Base-by-base conservation (phyloP, 1,140 invertebrate genomes). In the Oppia nitens region DNA sequence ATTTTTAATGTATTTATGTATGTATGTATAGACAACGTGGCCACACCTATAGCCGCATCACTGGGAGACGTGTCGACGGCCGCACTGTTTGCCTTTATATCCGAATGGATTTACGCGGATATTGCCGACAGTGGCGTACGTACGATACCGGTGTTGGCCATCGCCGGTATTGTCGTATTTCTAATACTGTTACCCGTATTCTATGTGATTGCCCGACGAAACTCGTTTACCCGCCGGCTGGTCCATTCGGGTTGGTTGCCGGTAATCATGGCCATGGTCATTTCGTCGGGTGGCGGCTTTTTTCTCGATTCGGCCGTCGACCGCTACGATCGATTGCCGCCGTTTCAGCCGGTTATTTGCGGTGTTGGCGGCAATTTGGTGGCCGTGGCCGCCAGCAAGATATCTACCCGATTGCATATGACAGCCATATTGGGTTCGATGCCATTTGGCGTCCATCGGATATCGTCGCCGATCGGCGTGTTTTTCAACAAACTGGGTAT, bases 11-110 rank as follows among this genome's bases (percentile, higher is more conserved):
- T 9, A 9, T 40, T 40, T 17, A 9, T 40, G 17, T 9, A 40
- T 40, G 17, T 40, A 17, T 40, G 6, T 40, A 40, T 40, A 40
- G 32, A 98, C 70, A 97, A 97, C 71, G 82, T 98, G 51, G 90
- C 92, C 11, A 96, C 92, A 45, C 93, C 93, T 14, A 93, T 97
- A 63, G 92, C 91, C 40, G 91, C 93, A 4, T 92, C 88, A 68
- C 76, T 96, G 25, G 92, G 91, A 20, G 92, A 96, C 74, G 76
- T 95, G 47, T 90, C 83, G 32, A 93, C 91, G 2, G 75, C 95
- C 57, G 81, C 26, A 12, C 21, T 59, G 24, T 28, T 59, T 21
- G 53, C 32, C 23, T 55, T 21, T 9, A 45, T 63, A 4, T 4
- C 26, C 6, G 14, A n/a, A 21, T 59, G 17, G 21, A 40, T 59